These are phyloP conservation scores for Ariopsis seemanni DNA, from an alignment of 2,113 vertebrate species.

Conservation along the genomic window DNA sequence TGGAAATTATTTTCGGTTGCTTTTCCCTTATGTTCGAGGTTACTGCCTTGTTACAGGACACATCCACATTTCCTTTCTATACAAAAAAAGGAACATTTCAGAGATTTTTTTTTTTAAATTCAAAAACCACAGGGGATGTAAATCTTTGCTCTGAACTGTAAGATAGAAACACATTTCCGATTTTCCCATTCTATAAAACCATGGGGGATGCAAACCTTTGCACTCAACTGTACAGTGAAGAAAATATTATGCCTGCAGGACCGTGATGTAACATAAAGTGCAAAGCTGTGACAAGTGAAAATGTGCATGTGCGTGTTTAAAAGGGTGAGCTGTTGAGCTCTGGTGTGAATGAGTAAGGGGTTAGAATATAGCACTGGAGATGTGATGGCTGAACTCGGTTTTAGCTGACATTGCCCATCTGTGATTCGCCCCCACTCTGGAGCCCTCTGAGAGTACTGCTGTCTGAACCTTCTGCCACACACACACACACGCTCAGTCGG, in stretches of 20 bases:
- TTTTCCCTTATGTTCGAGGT: not conserved
- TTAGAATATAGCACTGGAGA: not conserved
- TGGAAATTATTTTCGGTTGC: not conserved
- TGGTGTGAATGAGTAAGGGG: not conserved
- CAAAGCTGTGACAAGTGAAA: not conserved
- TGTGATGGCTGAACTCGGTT: conserved; percentile 21
- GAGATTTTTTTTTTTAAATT: not conserved
- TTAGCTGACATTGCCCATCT: conserved; percentile 44
- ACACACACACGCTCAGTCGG: conserved; percentile 6
- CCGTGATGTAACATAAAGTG: not conserved
- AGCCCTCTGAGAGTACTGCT: conserved; percentile 48
- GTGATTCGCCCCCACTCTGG: conserved; percentile 28
- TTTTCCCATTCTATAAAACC: not conserved
- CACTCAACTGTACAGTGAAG: not conserved
- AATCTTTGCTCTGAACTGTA: not conserved
- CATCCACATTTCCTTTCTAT: not conserved
- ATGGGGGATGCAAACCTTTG: not conserved
- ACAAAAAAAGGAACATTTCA: not conserved
- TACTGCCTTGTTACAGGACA: not conserved
- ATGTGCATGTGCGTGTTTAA: not conserved
- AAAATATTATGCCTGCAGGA: not conserved
- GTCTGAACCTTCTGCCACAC: conserved; percentile 41
- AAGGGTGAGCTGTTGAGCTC: not conserved
- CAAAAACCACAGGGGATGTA: not conserved
- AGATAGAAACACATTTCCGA: not conserved